These are phyloP conservation scores for Hetaerina titia DNA, from an alignment of 2,888 invertebrate genomes.

Conservation along the genomic window DNA sequence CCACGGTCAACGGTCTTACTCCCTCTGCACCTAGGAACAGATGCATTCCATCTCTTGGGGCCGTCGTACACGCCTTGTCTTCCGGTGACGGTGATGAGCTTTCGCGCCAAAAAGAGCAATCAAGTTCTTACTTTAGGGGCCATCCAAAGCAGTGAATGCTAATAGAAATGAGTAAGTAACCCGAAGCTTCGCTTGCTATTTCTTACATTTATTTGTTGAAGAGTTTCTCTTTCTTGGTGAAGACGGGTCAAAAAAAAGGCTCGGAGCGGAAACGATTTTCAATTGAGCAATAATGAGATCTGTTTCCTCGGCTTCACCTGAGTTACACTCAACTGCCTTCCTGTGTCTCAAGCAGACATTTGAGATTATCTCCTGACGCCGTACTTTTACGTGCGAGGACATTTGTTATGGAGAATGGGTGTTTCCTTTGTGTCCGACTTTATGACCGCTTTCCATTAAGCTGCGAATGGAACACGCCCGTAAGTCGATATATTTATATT, in stretches of 20 bases:
- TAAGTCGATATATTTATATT: constrained; percentile 15
- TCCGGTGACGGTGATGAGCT: constrained; percentile 2
- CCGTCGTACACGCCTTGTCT: background rate
- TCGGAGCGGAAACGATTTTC: background rate
- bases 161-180: background rate
- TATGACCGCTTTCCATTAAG: background rate
- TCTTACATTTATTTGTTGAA: background rate
- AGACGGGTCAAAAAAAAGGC: background rate
- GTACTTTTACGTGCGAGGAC: background rate
- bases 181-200: background rate
- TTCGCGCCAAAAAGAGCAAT: background rate
- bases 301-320: background rate
- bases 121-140: background rate
- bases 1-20: background rate
- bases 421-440: constrained; percentile 6
- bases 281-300: constrained; percentile 3
- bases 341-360: background rate
- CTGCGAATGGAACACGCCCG: background rate
- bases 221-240: background rate
- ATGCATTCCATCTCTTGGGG: background rate
- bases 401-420: constrained; percentile 4
- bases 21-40: background rate
- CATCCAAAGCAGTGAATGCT: background rate
- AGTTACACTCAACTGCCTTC: background rate
- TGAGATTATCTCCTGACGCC: background rate